These are phyloP conservation scores for Alosa alosa DNA, from an alignment of 2,113 vertebrate species.

Conservation along the genomic window DNA sequence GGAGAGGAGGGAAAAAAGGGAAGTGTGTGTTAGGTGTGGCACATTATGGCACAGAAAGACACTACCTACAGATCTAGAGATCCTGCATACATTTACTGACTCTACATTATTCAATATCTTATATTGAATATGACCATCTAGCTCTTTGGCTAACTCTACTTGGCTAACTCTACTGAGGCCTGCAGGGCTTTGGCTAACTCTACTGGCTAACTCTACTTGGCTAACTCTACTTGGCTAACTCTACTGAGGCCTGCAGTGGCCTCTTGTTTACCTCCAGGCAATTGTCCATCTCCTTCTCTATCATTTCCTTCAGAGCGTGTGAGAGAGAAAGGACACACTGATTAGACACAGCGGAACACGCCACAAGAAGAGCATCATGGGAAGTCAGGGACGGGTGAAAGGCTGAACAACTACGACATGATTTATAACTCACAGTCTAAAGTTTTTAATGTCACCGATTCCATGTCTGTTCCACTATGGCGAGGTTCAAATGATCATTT, in stretches of 20 bases:
- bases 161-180: not conserved
- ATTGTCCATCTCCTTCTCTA: slow-evolving; percentile 73
- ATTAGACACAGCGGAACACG: not conserved
- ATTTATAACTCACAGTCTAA: too few relatives aligned
- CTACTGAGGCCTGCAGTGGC: not conserved
- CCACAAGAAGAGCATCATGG: not conserved
- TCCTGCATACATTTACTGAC: too few relatives aligned
- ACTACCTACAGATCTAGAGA: too few relatives aligned
- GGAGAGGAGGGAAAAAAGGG: too few relatives aligned
- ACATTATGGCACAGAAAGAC: too few relatives aligned
- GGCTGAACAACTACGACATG: not conserved
- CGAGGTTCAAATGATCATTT: not conserved
- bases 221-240: not conserved
- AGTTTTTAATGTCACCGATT: too few relatives aligned
- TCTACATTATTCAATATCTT: too few relatives aligned
- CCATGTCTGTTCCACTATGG: not conserved
- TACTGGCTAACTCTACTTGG: too few relatives aligned
- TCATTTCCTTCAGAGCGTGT: slow-evolving; percentile 66
- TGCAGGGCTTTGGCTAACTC: too few relatives aligned
- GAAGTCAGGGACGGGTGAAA: not conserved
- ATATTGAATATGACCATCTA: too few relatives aligned
- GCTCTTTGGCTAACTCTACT: not conserved
- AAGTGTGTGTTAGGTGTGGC: too few relatives aligned
- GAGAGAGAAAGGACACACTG: slow-evolving; percentile 40
- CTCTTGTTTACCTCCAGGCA: slow-evolving; percentile 66